These are phyloP conservation scores for Halcyon malimbica DNA, from an alignment of 2,113 vertebrate genomes.

Conservation along the genomic window DNA sequence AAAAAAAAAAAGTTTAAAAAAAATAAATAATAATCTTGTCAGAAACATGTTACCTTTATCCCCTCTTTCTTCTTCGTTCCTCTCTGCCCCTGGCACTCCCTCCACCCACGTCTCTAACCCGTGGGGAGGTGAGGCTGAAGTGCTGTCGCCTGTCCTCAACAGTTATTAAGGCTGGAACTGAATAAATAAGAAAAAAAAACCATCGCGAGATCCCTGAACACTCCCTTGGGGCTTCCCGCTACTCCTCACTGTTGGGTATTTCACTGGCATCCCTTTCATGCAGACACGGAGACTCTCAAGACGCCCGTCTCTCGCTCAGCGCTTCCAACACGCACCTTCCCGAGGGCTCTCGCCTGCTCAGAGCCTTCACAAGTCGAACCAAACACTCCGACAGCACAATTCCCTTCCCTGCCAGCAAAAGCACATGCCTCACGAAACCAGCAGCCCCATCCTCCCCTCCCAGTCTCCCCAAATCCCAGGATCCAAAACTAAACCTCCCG, in stretches of 20 bases:
- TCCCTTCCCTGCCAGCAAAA: rapidly evolving
- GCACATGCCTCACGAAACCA: rapidly evolving
- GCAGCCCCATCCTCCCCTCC: not conserved
- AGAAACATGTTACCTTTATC: not conserved
- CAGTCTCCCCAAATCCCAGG: not conserved
- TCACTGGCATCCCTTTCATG: not conserved
- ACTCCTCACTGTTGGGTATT: not conserved
- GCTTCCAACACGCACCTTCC: not conserved
- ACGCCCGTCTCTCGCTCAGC: not conserved
- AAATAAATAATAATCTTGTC: too few relatives aligned
- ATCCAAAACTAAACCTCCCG: not conserved
- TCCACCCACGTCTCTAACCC: rapidly evolving
- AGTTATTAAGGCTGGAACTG: not conserved
- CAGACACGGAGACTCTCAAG: not conserved
- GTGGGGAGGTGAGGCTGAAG: not conserved
- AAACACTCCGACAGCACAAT: rapidly evolving
- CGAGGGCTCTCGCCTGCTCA: rapidly evolving
- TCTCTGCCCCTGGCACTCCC: not conserved
- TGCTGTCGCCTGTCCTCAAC: not conserved
- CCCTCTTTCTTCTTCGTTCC: not conserved
- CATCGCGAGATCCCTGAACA: rapidly evolving
- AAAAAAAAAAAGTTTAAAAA: not conserved
- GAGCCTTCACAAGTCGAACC: not conserved
- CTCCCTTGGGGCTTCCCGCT: rapidly evolving
- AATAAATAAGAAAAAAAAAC: not conserved